Evolutionary conservation across 2,797 vertebrate genomes (phyloP).

Genomic region (Lithobates sylvaticus): DNA sequence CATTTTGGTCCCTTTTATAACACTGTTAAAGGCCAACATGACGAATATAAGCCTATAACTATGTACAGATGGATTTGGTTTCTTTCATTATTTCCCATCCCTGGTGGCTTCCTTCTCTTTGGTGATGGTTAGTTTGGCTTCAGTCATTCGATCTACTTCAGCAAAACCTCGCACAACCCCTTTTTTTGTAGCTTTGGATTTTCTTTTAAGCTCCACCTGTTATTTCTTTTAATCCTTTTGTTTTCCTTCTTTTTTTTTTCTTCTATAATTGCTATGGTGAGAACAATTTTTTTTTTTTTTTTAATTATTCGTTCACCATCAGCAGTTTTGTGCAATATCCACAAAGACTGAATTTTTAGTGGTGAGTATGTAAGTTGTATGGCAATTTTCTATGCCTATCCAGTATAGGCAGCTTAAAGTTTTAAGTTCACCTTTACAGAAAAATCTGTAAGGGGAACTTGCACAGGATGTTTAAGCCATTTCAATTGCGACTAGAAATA

Average conservation of each 20-base stretch:
- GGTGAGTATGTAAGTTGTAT: too few relatives aligned
- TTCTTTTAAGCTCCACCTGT: neutral
- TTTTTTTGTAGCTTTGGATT: neutral
- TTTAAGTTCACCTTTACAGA: too few relatives aligned
- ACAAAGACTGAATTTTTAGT: too few relatives aligned
- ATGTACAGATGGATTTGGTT: conserved; percentile 18
- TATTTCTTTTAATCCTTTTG: neutral
- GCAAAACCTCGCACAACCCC: neutral
- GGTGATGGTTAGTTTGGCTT: neutral
- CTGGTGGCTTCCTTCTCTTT: neutral
- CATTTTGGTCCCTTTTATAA: neutral
- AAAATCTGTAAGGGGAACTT: too few relatives aligned
- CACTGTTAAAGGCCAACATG: neutral
- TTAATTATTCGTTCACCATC: too few relatives aligned
- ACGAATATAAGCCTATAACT: neutral
- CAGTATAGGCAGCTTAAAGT: too few relatives aligned
- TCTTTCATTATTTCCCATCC: conserved; percentile 1
- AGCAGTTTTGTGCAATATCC: too few relatives aligned
- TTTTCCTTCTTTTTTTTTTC: neutral
- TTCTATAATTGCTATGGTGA: too few relatives aligned
- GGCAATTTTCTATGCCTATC: too few relatives aligned
- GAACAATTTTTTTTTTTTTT: neutral
- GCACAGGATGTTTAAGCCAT: too few relatives aligned
- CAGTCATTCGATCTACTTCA: neutral
- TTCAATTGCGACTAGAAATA: too few relatives aligned